Base-by-base conservation (phyloP, 2,797 vertebrate species). In the Acanthurus leucopareius region DNA sequence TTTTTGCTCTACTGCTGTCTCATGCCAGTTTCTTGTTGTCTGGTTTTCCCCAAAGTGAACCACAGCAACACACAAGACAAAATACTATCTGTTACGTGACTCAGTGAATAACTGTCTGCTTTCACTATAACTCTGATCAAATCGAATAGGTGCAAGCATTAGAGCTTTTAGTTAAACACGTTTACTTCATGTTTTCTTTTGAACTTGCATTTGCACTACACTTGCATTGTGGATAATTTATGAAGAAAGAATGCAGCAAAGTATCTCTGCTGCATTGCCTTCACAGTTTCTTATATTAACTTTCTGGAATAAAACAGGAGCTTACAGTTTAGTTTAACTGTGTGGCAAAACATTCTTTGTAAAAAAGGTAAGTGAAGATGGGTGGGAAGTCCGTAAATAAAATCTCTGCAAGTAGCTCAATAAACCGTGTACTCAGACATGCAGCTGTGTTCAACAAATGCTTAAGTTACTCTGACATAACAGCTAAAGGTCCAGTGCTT, bases 1-100 rank as follows among this genome's bases (percentile, higher is more conserved):
- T 77, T 71, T 54, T 13, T 15, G 47, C 79, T 84, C 83, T 85
- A 87, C 77, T 75, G 57, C 71, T 59, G 47, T 48, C 69, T 79
- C 57, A 67, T 78, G 89, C 86, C 86, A 91, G 79, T 67, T 75
- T 38, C 59, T 35, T 77, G 51, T 85, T 82, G 83, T 82, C 70
- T 77, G 80, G n/a, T 62, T 79, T 77, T 64, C 35, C 77, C 45
- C 54, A 51, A 49, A 56, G 71, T 74, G 42, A 84, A 73, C 62
- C 13, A 10, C 44, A 49, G 38, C 42, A 44, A 22, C 58, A 15
- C n/a, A 22, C 5, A 60, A 38, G 14, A 13, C 82, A 89, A 78
- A 87, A 77, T 54, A 65, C 77, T 79, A 44, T 82, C 63, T 81
- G 65, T 82, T 74, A 80, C 47, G 68, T 84, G 86, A 84, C 54